Base-by-base conservation (phyloP, 2,888 invertebrate species). In the Caenorhabditis japonica region DNA sequence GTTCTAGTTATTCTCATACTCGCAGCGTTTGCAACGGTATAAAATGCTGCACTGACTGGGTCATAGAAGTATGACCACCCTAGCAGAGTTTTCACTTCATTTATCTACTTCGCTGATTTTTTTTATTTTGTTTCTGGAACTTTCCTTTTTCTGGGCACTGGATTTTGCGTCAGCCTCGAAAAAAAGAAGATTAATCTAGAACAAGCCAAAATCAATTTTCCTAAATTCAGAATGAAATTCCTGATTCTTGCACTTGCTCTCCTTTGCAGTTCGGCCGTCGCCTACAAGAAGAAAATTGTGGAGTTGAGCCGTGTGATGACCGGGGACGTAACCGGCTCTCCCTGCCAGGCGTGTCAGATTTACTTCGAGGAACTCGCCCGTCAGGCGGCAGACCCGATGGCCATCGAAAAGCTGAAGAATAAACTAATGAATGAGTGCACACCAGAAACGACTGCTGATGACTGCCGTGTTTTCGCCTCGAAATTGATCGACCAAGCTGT, bases 381-480 rank as follows among this genome's bases (percentile, higher is more conserved):
- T 4, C 83, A 82, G 15, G 72, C 81, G 38, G 69, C 83, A 39
- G 83, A 84, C 44, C 81, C 82, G 41, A 41, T 61, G 36, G 84
- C 84, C 78, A 55, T 85, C 56, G 76, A 77, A 36, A 83, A 84
- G 51, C 74, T 85, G 60, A 84, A 85, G 71, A 52, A 80, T 30
- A 33, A 76, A 1, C 55, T 79, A 36, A 58, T 47, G 10, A 44
- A 71, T 21, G 66, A 84, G 49, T 84, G 84, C 75, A 76, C 77
- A 52, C 79, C 79, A 52, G 82, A 83, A 33, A 68, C 75, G 4
- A 83, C 85, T 56, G 74, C 70, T n/a, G 79, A 81, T 10, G 85
- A 85, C 66, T 85, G 85, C 74, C 70, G 75, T 27, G 55, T 84
- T 41, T 80, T 86, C 70, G 85, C 84, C 62, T 64, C 62, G 52